Evolutionary conservation across 2,113 vertebrate species (phyloP).

Genomic region (Beaufortia kweichowensis): DNA sequence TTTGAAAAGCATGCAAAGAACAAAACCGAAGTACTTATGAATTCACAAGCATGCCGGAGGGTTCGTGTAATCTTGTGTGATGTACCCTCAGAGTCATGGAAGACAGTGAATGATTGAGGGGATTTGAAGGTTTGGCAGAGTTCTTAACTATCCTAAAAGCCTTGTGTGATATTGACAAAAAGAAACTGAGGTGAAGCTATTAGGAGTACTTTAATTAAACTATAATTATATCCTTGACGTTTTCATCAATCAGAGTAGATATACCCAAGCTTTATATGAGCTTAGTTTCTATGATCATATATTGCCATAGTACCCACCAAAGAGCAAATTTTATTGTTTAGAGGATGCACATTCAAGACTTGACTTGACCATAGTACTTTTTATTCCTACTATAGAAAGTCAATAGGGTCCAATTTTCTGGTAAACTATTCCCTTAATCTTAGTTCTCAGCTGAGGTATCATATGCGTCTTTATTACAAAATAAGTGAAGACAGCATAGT

Average conservation of each 20-base stretch:
- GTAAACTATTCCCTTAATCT: too few species aligned
- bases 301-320: too few species aligned
- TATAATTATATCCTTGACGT: background rate
- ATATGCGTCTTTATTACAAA: too few species aligned
- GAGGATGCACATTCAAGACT: too few species aligned
- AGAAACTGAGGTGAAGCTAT: background rate
- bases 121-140: background rate
- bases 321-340: too few species aligned
- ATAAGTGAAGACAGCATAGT: too few species aligned
- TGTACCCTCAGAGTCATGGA: background rate
- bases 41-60: too few species aligned
- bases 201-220: background rate
- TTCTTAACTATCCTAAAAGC: background rate
- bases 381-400: too few species aligned
- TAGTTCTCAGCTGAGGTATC: too few species aligned
- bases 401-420: too few species aligned
- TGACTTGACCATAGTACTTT: too few species aligned
- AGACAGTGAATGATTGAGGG: conserved; percentile 1
- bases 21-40: background rate
- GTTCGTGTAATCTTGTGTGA: conserved; percentile 2
- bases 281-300: background rate
- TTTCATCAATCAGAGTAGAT: background rate
- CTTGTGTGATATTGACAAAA: background rate
- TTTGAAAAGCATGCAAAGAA: background rate
- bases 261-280: background rate